These are phyloP conservation scores for Peucedramus taeniatus DNA, from an alignment of 2,113 vertebrate species.

Conservation along the genomic window DNA sequence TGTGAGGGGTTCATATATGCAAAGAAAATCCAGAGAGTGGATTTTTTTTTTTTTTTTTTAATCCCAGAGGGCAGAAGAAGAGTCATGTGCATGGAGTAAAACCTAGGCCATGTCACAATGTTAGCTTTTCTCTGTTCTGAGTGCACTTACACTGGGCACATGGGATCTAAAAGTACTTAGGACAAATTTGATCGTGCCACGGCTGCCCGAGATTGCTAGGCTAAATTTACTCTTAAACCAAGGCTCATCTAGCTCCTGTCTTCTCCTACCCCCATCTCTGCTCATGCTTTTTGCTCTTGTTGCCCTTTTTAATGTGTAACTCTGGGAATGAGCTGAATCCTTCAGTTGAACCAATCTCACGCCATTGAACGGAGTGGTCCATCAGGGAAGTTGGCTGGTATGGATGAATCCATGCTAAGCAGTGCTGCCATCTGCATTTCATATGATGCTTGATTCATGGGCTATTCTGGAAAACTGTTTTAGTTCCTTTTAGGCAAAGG, in stretches of 20 bases:
- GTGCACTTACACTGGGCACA: accelerated
- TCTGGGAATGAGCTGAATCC: neutral
- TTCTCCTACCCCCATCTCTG: neutral
- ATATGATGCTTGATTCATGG: slow-evolving; percentile 12
- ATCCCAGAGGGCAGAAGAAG: neutral
- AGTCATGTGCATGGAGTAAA: neutral
- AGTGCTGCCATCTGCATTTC: slow-evolving; percentile 48
- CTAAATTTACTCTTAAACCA: neutral
- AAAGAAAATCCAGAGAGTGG: neutral
- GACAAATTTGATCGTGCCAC: neutral
- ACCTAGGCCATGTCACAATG: accelerated
- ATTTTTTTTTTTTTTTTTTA: too few species aligned
- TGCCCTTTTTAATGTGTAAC: neutral
- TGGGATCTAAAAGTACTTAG: neutral
- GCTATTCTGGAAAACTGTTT: slow-evolving; percentile 53
- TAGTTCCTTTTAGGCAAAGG: slow-evolving; percentile 51
- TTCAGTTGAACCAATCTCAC: neutral
- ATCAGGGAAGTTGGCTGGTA: neutral
- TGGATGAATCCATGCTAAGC: neutral
- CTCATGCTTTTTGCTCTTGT: neutral
- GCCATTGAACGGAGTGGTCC: neutral
- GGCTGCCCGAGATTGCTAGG: neutral
- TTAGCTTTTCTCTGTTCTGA: neutral
- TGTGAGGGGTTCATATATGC: neutral
- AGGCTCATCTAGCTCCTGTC: neutral